Evolutionary conservation across 2,113 vertebrate species (phyloP).

Genomic region (Sinocyclocheilus maitianheensis): DNA sequence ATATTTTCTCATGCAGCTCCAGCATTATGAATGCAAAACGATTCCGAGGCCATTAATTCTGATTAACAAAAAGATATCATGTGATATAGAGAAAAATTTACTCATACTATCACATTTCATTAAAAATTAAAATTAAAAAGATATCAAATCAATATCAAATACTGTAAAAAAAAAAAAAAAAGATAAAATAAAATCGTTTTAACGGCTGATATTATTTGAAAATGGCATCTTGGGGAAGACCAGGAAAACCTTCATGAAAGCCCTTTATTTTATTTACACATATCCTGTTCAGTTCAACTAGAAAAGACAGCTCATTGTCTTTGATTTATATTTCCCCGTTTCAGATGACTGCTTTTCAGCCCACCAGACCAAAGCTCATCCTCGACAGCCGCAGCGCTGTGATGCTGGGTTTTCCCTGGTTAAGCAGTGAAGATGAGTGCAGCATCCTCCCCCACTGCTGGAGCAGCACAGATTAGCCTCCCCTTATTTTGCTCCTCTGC

Average conservation of each 20-base stretch:
- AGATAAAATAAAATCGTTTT: neutral
- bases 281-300: neutral
- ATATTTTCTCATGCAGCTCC: neutral
- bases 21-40: neutral
- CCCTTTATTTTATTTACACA: neutral
- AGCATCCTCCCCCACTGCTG: conserved; percentile 24
- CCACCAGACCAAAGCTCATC: conserved; percentile 13
- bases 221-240: neutral
- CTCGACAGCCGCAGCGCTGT: neutral
- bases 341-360: neutral
- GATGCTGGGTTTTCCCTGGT: neutral
- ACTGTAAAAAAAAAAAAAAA: neutral
- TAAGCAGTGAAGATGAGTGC: neutral
- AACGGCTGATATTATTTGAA: neutral
- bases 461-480: conserved; percentile 20
- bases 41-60: neutral
- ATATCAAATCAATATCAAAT: neutral
- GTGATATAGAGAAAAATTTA: neutral
- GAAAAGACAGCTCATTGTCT: neutral
- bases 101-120: neutral
- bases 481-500: conserved; percentile 26
- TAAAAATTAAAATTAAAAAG: neutral
- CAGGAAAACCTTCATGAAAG: neutral
- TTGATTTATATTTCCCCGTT: neutral
- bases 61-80: neutral